These are phyloP conservation scores for Schizopygopsis pylzovi DNA, from an alignment of 2,797 vertebrate genomes.

Conservation along the genomic window DNA sequence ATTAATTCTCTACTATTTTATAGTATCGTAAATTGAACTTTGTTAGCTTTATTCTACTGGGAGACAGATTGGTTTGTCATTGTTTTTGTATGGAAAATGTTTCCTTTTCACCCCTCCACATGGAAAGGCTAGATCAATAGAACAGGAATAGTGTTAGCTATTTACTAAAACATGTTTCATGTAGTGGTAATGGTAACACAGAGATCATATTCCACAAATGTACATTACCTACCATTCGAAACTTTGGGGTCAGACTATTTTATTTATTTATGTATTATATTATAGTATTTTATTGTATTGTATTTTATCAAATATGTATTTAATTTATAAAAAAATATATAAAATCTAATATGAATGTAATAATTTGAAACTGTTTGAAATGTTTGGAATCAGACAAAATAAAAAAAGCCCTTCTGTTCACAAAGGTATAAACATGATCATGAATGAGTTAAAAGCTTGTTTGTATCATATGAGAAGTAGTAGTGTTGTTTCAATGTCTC, in stretches of 20 bases:
- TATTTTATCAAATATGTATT: too few species aligned
- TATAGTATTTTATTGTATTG: too few species aligned
- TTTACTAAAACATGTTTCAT: not conserved
- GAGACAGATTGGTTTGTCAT: constrained; percentile 28
- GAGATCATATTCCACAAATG: not conserved
- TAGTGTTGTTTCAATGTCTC: not conserved
- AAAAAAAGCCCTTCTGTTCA: too few species aligned
- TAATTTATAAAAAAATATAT: too few species aligned
- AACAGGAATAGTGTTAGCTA: not conserved
- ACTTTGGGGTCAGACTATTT: too few species aligned
- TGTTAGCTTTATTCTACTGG: constrained; percentile 25
- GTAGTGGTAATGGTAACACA: not conserved
- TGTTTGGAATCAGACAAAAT: too few species aligned
- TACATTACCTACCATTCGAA: not conserved
- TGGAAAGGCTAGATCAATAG: not conserved
- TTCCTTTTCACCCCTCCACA: not conserved
- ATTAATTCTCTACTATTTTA: constrained; percentile 38
- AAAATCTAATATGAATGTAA: too few species aligned
- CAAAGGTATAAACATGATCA: not conserved
- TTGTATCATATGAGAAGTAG: not conserved
- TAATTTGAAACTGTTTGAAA: too few species aligned
- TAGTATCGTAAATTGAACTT: constrained; percentile 32
- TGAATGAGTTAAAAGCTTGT: not conserved
- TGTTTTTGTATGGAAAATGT: not conserved
- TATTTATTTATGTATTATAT: too few species aligned